Evolutionary conservation across 1,140 invertebrate species (phyloP).

Genomic region (Panulirus ornatus): DNA sequence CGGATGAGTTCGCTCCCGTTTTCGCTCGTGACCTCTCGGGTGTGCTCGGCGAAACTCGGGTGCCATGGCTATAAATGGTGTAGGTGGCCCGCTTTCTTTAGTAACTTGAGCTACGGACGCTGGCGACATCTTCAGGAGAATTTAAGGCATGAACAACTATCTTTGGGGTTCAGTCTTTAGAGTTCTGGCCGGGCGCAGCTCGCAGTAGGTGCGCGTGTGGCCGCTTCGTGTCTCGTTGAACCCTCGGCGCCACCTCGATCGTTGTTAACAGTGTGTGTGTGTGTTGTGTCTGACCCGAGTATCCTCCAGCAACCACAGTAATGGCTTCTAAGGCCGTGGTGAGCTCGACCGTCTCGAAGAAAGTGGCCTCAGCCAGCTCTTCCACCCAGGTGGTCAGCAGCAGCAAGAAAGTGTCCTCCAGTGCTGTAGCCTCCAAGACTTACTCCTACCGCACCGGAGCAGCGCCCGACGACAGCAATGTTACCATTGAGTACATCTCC

Average conservation of each 20-base stretch:
- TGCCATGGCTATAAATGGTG: conserved; percentile 57
- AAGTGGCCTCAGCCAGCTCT: conserved; percentile 17
- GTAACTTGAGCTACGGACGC: conserved; percentile 62
- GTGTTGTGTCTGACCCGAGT: conserved; percentile 31
- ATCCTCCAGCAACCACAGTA: background rate
- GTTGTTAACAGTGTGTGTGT: conserved; percentile 27
- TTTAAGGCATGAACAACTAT: conserved; percentile 57
- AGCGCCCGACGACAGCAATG: conserved; percentile 43
- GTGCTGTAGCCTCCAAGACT: conserved; percentile 47
- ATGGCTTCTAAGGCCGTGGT: conserved; percentile 59
- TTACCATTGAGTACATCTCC: conserved; percentile 59
- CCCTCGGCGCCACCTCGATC: conserved; percentile 22
- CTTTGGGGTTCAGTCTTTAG: conserved; percentile 56
- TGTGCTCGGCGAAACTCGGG: conserved; percentile 25
- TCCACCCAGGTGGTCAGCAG: conserved; percentile 18
- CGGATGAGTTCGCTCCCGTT: background rate
- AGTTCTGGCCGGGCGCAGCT: conserved; percentile 58
- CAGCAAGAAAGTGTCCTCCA: conserved; percentile 2
- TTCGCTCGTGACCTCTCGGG: conserved; percentile 44
- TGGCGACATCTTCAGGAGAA: conserved; percentile 60
- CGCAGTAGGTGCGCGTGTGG: conserved; percentile 54
- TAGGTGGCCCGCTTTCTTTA: conserved; percentile 50
- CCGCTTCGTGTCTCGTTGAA: conserved; percentile 43
- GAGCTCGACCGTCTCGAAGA: background rate
- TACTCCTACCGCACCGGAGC: conserved; percentile 56